These are phyloP conservation scores for Acanthopagrus latus DNA, from an alignment of 2,797 vertebrate genomes.

Conservation along the genomic window DNA sequence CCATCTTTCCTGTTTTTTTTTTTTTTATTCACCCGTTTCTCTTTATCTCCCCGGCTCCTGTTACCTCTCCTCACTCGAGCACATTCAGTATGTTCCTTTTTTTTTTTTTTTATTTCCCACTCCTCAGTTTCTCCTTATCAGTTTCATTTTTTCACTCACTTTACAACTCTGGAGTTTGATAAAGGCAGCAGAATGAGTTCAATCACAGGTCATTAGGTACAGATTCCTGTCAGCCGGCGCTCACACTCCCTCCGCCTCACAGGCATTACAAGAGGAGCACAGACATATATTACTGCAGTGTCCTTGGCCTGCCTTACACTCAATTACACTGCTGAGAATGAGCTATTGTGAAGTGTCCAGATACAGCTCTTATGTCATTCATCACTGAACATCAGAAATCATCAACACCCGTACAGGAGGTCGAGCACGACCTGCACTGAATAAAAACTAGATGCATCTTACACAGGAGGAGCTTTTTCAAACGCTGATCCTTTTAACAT, in stretches of 20 bases:
- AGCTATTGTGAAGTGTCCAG: neutral
- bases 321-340: neutral
- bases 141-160: conserved; percentile 38
- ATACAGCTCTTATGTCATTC: neutral
- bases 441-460: neutral
- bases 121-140: conserved; percentile 41
- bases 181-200: conserved; percentile 49
- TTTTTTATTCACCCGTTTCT: conserved; percentile 16
- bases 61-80: neutral
- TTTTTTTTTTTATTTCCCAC: neutral
- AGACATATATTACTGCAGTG: neutral
- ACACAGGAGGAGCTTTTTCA: neutral
- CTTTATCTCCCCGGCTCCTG: conserved; percentile 15
- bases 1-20: conserved; percentile 8
- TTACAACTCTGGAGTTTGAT: conserved; percentile 28
- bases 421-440: neutral
- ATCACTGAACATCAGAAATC: neutral
- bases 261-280: neutral
- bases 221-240: conserved; percentile 35
- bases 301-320: conserved; percentile 11
- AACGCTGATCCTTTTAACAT: neutral
- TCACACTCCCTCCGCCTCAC: conserved; percentile 1
- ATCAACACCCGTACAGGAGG: neutral
- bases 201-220: conserved; percentile 40
- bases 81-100: conserved; percentile 48